phyloP scores from a whole-genome alignment of 2,113 vertebrate genomes.

The Speoplatyrhinus poulsoni region DNA sequence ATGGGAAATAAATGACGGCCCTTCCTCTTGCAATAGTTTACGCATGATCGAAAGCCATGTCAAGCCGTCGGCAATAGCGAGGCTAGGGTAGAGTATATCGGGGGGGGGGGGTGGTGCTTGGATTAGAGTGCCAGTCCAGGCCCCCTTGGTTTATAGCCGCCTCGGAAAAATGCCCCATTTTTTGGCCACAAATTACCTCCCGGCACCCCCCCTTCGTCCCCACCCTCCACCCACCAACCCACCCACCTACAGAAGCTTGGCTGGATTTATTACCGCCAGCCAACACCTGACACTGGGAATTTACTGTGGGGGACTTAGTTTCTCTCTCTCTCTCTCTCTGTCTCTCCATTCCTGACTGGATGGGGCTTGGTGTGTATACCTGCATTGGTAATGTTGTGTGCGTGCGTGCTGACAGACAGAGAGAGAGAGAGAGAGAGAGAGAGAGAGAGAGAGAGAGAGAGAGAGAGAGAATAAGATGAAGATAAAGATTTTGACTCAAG shows the following conservation, averaged over 20 bases:
- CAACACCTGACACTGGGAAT: slow-evolving; percentile 62
- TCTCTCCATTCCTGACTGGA: slow-evolving; percentile 6
- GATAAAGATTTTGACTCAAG: no score
- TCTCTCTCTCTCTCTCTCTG: slow-evolving; percentile 26
- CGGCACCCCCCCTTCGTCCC: slow-evolving; percentile 17
- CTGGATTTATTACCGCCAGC: slow-evolving; percentile 67
- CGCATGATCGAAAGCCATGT: slow-evolving; percentile 70
- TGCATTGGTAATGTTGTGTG: background rate
- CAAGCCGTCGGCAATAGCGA: slow-evolving; percentile 45
- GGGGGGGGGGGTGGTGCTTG: slow-evolving; percentile 19
- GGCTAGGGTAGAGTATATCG: slow-evolving; percentile 34
- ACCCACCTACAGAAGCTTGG: slow-evolving; percentile 30
- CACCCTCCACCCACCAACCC: slow-evolving; percentile 37
- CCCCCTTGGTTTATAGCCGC: slow-evolving; percentile 62
- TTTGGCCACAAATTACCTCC: slow-evolving; percentile 68
- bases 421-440: slow-evolving; percentile 1
- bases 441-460: background rate
- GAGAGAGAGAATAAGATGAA: no score
- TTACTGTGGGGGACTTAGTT: slow-evolving; percentile 54
- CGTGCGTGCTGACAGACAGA: slow-evolving; percentile 3
- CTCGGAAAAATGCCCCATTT: slow-evolving; percentile 57
- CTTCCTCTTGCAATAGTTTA: slow-evolving; percentile 63
- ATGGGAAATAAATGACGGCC: slow-evolving; percentile 64
- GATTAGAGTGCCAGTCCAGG: slow-evolving; percentile 65
- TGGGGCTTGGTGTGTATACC: slow-evolving; percentile 7